Conservation (phyloP, 2,797 vertebrate species). For the Xyrichtys novacula region DNA sequence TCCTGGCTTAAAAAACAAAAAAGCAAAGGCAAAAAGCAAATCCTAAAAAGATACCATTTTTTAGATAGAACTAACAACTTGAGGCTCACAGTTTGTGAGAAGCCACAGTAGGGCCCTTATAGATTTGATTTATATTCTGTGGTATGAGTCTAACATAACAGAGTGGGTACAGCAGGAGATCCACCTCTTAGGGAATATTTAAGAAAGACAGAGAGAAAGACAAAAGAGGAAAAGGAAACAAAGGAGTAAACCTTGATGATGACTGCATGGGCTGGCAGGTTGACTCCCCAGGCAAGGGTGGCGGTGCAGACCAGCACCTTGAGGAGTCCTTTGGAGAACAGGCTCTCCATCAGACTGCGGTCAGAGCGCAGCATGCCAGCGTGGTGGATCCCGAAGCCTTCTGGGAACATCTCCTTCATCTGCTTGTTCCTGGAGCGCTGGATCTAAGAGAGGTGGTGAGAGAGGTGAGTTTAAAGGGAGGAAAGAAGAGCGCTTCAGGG, state of each 20-base stretch:
- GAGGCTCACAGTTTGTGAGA: not conserved
- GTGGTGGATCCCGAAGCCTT: conserved; percentile 98
- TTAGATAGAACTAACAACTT: no score
- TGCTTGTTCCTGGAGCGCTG: conserved; percentile 98
- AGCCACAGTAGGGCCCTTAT: not conserved
- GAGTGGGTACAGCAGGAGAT: not conserved
- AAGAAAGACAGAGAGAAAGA: not conserved
- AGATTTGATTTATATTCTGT: not conserved
- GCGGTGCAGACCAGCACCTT: conserved; percentile 97
- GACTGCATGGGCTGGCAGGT: conserved; percentile 97
- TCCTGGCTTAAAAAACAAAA: no score
- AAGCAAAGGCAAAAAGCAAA: no score
- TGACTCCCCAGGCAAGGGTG: conserved; percentile 98
- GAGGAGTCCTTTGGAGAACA: conserved; percentile 94
- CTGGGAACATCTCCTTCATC: conserved; percentile 95
- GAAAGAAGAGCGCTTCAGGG: not conserved
- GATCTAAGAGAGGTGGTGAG: conserved; percentile 80
- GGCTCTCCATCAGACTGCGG: conserved; percentile 93
- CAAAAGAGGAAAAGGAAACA: not conserved
- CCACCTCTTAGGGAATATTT: not conserved
- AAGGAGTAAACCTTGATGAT: conserved; percentile 93
- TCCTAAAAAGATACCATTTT: no score
- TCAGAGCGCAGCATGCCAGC: conserved; percentile 97
- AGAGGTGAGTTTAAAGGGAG: not conserved
- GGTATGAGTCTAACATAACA: not conserved